A percentile compares a stretch with the other conserved stretches of the same genome.
phyloP scores from a whole-genome alignment of 2,797 vertebrate species.

The Cynodonichthys magdalenae region DNA sequence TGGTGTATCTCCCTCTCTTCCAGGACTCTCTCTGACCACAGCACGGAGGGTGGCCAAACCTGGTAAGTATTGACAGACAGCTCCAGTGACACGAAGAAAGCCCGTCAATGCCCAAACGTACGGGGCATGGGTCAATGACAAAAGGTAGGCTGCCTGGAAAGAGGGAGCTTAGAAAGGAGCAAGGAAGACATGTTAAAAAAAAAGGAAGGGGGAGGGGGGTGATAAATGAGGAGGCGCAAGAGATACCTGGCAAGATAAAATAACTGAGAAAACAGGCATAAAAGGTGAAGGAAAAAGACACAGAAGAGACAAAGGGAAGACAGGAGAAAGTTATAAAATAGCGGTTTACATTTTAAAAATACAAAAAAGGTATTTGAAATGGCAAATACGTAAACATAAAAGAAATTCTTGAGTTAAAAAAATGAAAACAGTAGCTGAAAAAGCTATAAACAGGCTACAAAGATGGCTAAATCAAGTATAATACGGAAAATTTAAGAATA shows the following conservation, averaged over 20 bases:
- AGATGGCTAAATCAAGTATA: too few species aligned
- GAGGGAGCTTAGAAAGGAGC: constrained; percentile 37
- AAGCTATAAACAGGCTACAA: neutral
- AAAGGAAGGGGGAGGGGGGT: constrained; percentile 14
- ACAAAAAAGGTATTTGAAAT: neutral
- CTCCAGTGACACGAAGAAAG: constrained; percentile 82
- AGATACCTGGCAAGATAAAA: constrained; percentile 64
- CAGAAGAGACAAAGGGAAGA: constrained; percentile 33
- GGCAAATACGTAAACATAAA: constrained; percentile 6
- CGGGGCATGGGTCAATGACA: constrained; percentile 82
- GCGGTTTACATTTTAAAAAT: constrained; percentile 12
- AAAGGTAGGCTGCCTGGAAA: constrained; percentile 76
- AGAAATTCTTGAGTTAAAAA: neutral
- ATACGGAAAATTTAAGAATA: constrained; percentile 26
- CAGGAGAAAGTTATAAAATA: constrained; percentile 22
- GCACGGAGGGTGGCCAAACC: constrained; percentile 81
- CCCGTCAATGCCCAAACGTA: constrained; percentile 81
- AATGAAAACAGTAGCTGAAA: neutral
- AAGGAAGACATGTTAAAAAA: constrained; percentile 28
- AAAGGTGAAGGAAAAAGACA: constrained; percentile 54
- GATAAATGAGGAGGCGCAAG: constrained; percentile 56
- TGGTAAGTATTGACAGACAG: constrained; percentile 86
- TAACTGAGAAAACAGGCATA: constrained; percentile 45
- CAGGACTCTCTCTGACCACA: constrained; percentile 78
- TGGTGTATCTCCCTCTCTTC: constrained; percentile 59